Conservation (phyloP, 2,888 invertebrate species). For the Pristionchus exspectatus region DNA sequence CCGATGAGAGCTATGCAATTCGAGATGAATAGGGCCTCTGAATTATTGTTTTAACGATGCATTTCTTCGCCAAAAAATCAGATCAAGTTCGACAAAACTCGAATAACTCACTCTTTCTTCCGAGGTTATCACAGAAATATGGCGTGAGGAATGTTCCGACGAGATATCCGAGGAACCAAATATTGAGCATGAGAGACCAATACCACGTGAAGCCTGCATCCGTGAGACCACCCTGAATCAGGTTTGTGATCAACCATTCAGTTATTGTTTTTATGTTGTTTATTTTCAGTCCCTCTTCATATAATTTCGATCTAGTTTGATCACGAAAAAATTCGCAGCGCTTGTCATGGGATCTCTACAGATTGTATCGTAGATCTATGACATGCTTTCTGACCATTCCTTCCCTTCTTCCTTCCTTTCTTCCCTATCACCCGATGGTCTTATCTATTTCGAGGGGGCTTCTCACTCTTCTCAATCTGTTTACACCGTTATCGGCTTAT, state of each 20-base stretch:
- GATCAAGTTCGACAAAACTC: not conserved
- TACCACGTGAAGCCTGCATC: conserved; percentile 64
- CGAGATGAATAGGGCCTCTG: conserved; percentile 62
- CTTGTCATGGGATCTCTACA: conserved; percentile 16
- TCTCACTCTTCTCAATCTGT: conserved; percentile 28
- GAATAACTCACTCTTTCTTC: conserved; percentile 58
- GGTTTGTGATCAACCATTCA: not conserved
- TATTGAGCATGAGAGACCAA: conserved; percentile 67
- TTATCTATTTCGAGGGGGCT: conserved; percentile 20
- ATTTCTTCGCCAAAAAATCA: not conserved
- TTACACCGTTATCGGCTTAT: conserved; percentile 24
- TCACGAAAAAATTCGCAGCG: not conserved
- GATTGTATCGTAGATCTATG: not conserved
- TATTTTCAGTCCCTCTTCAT: not conserved
- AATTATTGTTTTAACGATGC: not conserved
- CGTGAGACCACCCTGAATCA: conserved; percentile 58
- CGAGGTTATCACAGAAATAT: conserved; percentile 60
- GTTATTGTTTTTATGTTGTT: not conserved
- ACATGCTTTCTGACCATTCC: not conserved
- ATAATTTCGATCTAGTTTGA: not conserved
- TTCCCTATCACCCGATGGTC: not conserved
- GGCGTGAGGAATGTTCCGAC: conserved; percentile 66
- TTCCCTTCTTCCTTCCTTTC: not conserved
- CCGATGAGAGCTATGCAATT: conserved; percentile 63
- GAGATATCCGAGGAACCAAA: conserved; percentile 71